These are phyloP conservation scores for Entosphenus tridentatus DNA, from an alignment of 2,113 vertebrate species.

Conservation along the genomic window DNA sequence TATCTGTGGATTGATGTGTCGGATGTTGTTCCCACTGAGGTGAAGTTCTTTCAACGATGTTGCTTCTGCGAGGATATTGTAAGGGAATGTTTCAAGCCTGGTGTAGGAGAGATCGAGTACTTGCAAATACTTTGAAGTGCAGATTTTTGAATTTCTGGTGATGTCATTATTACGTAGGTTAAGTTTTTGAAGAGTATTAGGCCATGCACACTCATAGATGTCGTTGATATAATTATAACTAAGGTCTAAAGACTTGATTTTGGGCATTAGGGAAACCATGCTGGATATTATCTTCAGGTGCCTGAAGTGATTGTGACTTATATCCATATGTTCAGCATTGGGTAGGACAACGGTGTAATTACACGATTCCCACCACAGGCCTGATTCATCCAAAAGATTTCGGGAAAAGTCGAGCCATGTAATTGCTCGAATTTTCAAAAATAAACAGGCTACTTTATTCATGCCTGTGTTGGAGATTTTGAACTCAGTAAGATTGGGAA, in stretches of 20 bases:
- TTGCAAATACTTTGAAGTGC: neutral
- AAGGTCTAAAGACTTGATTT: neutral
- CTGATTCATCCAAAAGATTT: too few species aligned
- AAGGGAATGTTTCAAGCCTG: neutral
- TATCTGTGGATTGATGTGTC: neutral
- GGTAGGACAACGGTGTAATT: too few species aligned
- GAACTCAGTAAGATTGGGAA: too few species aligned
- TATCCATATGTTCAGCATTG: neutral
- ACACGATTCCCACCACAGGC: too few species aligned
- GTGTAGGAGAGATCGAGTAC: neutral
- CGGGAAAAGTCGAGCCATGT: too few species aligned
- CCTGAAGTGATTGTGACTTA: neutral
- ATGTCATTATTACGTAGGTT: neutral
- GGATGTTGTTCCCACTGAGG: slow-evolving; percentile 3
- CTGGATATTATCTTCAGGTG: neutral
- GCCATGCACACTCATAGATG: neutral
- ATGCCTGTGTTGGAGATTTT: too few species aligned
- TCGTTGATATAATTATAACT: neutral
- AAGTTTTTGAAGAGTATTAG: neutral
- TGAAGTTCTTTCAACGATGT: neutral
- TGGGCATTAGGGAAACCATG: neutral
- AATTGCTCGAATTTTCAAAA: neutral
- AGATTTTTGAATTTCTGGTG: neutral
- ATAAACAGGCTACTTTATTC: too few species aligned
- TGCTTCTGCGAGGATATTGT: neutral